phyloP scores from a whole-genome alignment of 2,113 vertebrate genomes.

The Plectropomus leopardus region DNA sequence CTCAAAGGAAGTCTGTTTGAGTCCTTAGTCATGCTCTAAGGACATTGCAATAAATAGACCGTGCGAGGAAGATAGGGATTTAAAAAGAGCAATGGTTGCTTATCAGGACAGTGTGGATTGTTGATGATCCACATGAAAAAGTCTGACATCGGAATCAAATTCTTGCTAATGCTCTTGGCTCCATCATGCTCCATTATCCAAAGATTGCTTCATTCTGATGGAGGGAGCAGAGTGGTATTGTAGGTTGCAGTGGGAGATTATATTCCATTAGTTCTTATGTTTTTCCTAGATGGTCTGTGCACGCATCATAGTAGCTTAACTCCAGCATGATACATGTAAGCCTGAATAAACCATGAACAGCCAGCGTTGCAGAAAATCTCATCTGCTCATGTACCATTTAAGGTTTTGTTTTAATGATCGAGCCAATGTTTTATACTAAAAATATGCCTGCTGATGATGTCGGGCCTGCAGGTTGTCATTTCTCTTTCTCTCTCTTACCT shows the following conservation, averaged over 20 bases:
- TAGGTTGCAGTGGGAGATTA: constrained; percentile 36
- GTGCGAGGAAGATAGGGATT: background rate
- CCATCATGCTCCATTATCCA: constrained; percentile 43
- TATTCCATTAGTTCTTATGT: constrained; percentile 57
- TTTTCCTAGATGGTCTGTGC: constrained; percentile 40
- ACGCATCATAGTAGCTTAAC: constrained; percentile 35
- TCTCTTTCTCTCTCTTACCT: background rate
- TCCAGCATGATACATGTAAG: constrained; percentile 26
- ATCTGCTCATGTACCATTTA: constrained; percentile 18
- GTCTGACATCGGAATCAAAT: constrained; percentile 34
- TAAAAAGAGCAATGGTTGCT: background rate
- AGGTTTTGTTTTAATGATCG: constrained; percentile 33
- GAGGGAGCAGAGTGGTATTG: background rate
- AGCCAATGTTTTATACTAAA: background rate
- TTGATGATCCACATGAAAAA: constrained; percentile 30
- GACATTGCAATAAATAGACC: constrained; percentile 20
- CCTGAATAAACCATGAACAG: constrained; percentile 28
- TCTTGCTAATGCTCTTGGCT: constrained; percentile 23
- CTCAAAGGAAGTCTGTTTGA: constrained; percentile 8
- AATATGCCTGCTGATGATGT: constrained; percentile 8
- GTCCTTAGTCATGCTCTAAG: constrained; percentile 10
- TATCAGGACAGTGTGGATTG: background rate
- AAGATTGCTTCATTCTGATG: constrained; percentile 48
- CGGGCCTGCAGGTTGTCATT: background rate
- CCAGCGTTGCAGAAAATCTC: constrained; percentile 30